Percentiles rank a stretch among this genome's conserved stretches.
phyloP scores from a whole-genome alignment of 2,113 vertebrate species.

The Brienomyrus longianalis region DNA sequence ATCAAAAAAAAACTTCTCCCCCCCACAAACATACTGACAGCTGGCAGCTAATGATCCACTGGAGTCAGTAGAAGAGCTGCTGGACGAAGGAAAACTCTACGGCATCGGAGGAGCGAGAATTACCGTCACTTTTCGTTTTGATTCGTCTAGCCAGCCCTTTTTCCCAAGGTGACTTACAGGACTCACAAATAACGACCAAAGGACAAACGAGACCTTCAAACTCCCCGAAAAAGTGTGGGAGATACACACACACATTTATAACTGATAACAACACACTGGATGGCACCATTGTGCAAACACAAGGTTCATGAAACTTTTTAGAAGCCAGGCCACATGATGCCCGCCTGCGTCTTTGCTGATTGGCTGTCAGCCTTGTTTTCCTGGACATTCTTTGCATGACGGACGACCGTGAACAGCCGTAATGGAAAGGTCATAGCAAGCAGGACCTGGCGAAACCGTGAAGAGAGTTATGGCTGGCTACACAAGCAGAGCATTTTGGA shows the following conservation, averaged over 20 bases:
- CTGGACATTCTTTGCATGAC: neutral
- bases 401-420: neutral
- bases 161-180: neutral
- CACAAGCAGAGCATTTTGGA: constrained; percentile 21
- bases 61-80: neutral
- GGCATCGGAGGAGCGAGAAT: neutral
- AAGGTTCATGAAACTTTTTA: neutral
- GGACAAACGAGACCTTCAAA: neutral
- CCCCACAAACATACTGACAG: neutral
- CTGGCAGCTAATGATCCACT: neutral
- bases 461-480: neutral
- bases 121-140: neutral
- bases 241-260: neutral
- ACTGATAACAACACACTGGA: neutral
- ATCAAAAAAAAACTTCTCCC: neutral
- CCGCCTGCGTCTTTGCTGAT: neutral
- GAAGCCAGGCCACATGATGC: neutral
- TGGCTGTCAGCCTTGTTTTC: neutral
- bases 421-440: neutral
- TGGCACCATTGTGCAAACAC: neutral
- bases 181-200: neutral
- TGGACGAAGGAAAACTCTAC: too few relatives aligned
- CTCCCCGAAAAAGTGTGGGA: neutral
- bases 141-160: neutral
- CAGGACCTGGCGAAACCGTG: neutral